A percentile compares a stretch with the other conserved stretches of the same genome.
Evolutionary conservation across 1,140 invertebrate species (phyloP).

Genomic region (Gryllus bimaculatus): DNA sequence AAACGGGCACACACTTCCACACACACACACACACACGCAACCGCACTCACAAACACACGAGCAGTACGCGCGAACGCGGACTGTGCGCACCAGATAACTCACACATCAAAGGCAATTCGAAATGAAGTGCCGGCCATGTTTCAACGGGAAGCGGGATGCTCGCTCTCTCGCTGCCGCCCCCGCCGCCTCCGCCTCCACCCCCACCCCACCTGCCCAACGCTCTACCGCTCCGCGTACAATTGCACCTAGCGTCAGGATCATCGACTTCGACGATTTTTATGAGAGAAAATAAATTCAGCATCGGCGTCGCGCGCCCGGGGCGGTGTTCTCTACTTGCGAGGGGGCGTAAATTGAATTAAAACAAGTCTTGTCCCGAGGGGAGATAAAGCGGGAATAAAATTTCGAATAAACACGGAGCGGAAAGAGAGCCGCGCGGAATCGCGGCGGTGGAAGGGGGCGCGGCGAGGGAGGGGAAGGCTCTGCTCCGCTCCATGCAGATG

Average conservation of each 20-base stretch:
- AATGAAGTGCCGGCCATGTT: neutral
- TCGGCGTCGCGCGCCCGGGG: neutral
- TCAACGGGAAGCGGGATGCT: neutral
- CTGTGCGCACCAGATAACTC: neutral
- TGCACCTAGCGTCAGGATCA: neutral
- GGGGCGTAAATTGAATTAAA: neutral
- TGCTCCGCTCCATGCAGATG: no score
- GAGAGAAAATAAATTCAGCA: neutral
- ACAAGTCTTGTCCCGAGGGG: neutral
- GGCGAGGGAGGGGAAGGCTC: no score
- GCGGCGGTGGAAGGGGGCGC: no score
- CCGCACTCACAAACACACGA: no score
- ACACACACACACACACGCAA: no score
- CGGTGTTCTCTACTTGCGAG: neutral
- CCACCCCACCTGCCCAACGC: no score
- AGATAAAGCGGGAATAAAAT: constrained; percentile 1
- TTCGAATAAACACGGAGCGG: neutral
- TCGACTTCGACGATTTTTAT: neutral
- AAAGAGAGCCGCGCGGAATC: neutral
- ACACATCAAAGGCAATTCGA: neutral
- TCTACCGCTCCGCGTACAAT: neutral
- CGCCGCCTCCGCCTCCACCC: no score
- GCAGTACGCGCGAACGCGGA: neutral
- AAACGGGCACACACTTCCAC: no score
- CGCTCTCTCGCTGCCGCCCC: no score